Evolutionary conservation across 2,888 invertebrate genomes (phyloP), one percentile per base, ranked within the genome.

Genomic region (Coelopa pilipes): DNA sequence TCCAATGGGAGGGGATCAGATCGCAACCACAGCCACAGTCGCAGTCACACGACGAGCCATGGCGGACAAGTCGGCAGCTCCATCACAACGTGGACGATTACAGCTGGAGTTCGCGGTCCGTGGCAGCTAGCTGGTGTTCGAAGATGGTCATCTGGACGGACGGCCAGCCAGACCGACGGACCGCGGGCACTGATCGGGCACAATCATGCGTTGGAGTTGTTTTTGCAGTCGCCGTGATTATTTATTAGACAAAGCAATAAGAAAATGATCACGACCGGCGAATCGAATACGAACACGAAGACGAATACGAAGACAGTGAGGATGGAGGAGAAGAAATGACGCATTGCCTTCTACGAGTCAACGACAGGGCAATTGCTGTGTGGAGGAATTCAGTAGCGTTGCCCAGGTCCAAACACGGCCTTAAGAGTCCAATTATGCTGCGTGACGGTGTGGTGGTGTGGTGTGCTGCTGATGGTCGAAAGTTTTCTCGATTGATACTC

Each of bases 401-500:
- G 49, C 50, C 4, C 50, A 47, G 47, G 46, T 46, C 46, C 63
- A 45, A 45, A 17, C 63, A 49, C 47, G 65, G 65, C 21, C 65
- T 19, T 34, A 46, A 55, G 53, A 34, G 17, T 17, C 65, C 53
- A 55, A 15, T 68, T 68, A 68, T 68, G 68, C 53, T 53, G 68
- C 45, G 45, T 13, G 49, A 21, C 66, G 34, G 53, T 13, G 17
- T 17, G 53, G 10, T 68, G 11, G 19, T 21, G 19, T n/a, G 21
- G 34, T 47, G 19, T 60, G 60, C 47, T n/a, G 70, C n/a, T 47
- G 24, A 50, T 59, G 17, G 49, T 70, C 62, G 53, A 70, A 63
- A 62, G 70, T 70, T 70, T 69, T 70, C 62, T 70, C 70, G 19
- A 50, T 69, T 69, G 19, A 57, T 55, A 34, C 55, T 53, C 53